These are phyloP conservation scores for Pristionchus japonicus DNA, from an alignment of 2,888 invertebrate genomes.

Conservation along the genomic window DNA sequence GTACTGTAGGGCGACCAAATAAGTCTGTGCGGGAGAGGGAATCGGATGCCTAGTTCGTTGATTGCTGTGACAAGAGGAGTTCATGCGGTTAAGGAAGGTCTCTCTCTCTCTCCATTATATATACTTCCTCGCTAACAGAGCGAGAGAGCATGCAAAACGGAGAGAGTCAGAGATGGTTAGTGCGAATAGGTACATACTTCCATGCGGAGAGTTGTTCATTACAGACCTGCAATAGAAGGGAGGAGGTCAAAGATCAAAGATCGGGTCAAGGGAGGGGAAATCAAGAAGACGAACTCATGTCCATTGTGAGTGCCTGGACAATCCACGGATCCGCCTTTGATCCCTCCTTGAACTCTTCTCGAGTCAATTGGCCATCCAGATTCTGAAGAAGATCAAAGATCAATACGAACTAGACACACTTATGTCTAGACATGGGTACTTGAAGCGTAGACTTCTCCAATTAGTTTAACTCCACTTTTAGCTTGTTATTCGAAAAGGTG, in stretches of 20 bases:
- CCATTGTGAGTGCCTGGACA: slow-evolving; percentile 77
- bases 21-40: too few relatives aligned
- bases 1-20: slow-evolving; percentile 31
- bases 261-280: neutral
- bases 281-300: slow-evolving; percentile 55
- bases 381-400: slow-evolving; percentile 74
- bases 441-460: too few relatives aligned
- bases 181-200: slow-evolving; percentile 37
- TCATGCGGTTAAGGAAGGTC: too few relatives aligned
- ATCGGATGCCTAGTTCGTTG: neutral
- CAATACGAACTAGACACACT: neutral
- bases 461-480: too few relatives aligned
- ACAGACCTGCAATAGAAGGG: slow-evolving; percentile 19
- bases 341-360: slow-evolving; percentile 78
- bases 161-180: too few relatives aligned
- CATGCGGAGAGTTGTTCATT: neutral
- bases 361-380: slow-evolving; percentile 77
- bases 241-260: neutral
- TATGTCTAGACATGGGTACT: neutral
- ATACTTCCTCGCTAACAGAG: too few relatives aligned
- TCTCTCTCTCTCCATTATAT: too few relatives aligned
- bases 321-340: slow-evolving; percentile 79
- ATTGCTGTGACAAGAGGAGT: neutral
- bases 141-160: too few relatives aligned
- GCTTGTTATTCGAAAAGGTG: too few relatives aligned